Evolutionary conservation across 2,797 vertebrate species (phyloP).

Genomic region (Tapera naevia): DNA sequence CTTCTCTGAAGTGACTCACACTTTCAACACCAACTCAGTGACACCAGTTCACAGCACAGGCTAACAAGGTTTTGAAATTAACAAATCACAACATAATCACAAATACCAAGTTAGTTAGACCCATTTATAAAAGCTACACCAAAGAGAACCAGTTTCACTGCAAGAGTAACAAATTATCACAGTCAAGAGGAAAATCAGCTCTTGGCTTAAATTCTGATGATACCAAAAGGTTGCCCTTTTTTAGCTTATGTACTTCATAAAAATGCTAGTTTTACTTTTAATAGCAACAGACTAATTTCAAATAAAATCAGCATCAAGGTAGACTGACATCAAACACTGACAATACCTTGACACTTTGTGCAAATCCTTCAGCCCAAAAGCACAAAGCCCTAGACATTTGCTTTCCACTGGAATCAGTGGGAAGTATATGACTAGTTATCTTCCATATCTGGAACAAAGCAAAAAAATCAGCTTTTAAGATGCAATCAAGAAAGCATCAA

Average conservation of each 20-base stretch:
- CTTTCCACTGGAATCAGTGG: background rate
- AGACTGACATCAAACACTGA: background rate
- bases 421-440: accelerated
- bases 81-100: background rate
- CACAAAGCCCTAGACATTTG: background rate
- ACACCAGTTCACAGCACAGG: background rate
- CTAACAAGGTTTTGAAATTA: background rate
- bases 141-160: background rate
- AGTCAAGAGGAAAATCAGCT: background rate
- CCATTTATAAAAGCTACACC: background rate
- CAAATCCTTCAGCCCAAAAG: background rate
- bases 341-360: background rate
- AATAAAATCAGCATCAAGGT: background rate
- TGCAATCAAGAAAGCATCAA: background rate
- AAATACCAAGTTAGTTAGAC: background rate
- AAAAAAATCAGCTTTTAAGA: background rate
- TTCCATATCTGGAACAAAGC: background rate
- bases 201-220: background rate
- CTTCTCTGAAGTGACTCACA: background rate
- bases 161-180: background rate
- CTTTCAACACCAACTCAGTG: background rate
- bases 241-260: background rate
- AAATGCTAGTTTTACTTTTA: background rate
- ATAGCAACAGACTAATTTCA: background rate
- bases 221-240: background rate